These are phyloP conservation scores for Pipistrellus pygmaeus DNA, from an alignment of 2,797 vertebrate species.

Conservation along the genomic window DNA sequence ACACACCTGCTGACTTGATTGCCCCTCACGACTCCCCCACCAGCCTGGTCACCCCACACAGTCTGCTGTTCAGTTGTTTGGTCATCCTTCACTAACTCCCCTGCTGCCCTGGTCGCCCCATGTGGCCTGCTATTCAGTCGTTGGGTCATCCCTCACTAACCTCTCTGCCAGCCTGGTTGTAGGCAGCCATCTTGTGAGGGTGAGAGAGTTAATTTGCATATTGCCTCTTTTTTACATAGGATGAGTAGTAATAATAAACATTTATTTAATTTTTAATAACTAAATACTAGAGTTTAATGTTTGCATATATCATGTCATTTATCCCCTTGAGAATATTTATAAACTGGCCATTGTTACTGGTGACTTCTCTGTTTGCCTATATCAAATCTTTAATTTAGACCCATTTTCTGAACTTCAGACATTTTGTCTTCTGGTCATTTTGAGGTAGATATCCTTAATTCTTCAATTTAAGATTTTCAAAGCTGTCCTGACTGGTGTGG, in stretches of 20 bases:
- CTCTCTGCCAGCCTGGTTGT: too few species aligned
- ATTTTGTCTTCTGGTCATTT: constrained; percentile 16
- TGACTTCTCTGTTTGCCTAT: background rate
- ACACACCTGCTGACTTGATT: too few species aligned
- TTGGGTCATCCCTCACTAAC: too few species aligned
- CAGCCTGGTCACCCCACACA: too few species aligned
- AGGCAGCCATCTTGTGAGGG: too few species aligned
- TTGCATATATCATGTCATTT: background rate
- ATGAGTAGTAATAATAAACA: background rate
- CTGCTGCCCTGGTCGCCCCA: too few species aligned
- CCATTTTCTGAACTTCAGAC: background rate
- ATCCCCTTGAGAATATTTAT: background rate
- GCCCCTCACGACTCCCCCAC: too few species aligned
- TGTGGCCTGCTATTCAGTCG: too few species aligned
- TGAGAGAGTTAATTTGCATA: too few species aligned
- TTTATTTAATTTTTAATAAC: background rate
- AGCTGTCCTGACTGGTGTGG: background rate
- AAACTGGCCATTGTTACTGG: background rate
- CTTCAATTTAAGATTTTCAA: constrained; percentile 33
- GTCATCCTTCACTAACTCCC: too few species aligned
- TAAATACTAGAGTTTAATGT: background rate
- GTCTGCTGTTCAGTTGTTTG: too few species aligned
- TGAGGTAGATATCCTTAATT: background rate
- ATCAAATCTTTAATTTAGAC: background rate
- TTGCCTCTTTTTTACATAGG: too few species aligned